Evolutionary conservation across 2,797 vertebrate species (phyloP).

Genomic region (Micropoecilia bifurca): DNA sequence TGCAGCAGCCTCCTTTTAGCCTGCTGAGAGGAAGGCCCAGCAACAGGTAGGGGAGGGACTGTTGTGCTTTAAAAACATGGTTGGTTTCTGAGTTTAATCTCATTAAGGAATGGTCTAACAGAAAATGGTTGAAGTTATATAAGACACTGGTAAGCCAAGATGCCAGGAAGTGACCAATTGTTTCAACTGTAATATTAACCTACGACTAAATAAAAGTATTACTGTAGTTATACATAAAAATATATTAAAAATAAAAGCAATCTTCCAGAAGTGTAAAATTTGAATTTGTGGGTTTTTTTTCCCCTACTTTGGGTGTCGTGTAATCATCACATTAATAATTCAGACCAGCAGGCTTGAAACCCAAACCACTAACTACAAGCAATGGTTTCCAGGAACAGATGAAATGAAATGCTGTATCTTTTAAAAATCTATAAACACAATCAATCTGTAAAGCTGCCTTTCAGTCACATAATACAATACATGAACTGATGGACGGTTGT

Average conservation of each 20-base stretch:
- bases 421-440: conserved; percentile 64
- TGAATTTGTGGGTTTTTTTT: background rate
- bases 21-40: background rate
- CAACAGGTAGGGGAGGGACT: background rate
- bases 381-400: conserved; percentile 57
- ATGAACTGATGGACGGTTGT: conserved; percentile 32
- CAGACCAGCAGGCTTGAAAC: conserved; percentile 49
- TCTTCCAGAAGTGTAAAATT: background rate
- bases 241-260: background rate
- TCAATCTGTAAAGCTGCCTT: conserved; percentile 41
- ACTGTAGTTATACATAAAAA: background rate
- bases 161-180: background rate
- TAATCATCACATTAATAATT: conserved; percentile 48
- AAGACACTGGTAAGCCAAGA: background rate
- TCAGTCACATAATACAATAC: conserved; percentile 47
- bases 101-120: background rate
- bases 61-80: background rate
- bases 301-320: background rate
- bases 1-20: background rate
- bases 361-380: conserved; percentile 48
- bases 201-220: background rate
- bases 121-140: background rate
- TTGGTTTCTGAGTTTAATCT: background rate
- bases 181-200: background rate
- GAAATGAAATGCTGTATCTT: conserved; percentile 61